Evolutionary conservation across 1,140 invertebrate genomes (phyloP).

Genomic region (Philotrypesis tridentata): DNA sequence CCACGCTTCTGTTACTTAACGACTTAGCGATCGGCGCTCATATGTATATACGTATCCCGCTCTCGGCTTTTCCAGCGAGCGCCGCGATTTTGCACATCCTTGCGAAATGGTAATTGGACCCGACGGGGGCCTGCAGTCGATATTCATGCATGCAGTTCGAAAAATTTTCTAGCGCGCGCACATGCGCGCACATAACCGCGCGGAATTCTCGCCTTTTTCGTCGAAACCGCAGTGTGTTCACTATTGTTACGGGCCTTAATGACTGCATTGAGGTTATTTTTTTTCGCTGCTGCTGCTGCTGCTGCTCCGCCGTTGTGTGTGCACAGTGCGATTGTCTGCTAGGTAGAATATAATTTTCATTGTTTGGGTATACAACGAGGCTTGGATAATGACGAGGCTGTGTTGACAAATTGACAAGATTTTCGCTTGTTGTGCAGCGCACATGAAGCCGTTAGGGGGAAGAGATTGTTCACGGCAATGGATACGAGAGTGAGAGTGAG

Average conservation of each 20-base stretch:
- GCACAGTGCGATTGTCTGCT: too few species aligned
- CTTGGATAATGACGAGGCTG: background rate
- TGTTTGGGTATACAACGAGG: background rate
- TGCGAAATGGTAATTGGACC: background rate
- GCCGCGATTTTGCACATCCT: background rate
- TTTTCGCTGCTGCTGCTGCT: too few species aligned
- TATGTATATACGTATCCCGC: too few species aligned
- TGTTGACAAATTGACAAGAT: background rate
- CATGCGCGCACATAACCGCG: too few species aligned
- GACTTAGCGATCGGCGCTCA: background rate
- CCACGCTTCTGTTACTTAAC: constrained; percentile 29
- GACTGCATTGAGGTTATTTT: background rate
- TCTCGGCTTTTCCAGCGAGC: background rate
- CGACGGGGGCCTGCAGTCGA: background rate
- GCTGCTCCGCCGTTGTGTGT: too few species aligned
- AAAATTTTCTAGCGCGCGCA: too few species aligned
- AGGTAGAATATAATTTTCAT: background rate
- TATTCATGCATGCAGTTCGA: background rate
- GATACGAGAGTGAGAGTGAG: too few species aligned
- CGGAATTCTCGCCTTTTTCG: background rate
- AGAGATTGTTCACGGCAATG: background rate
- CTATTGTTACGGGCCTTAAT: background rate
- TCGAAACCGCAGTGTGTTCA: background rate
- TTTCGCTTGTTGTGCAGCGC: background rate
- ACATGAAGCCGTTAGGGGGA: background rate